Percentiles rank a stretch among this genome's conserved stretches.
Conservation (phyloP, 2,888 invertebrate species). For the Drosophila anomelani region DNA sequence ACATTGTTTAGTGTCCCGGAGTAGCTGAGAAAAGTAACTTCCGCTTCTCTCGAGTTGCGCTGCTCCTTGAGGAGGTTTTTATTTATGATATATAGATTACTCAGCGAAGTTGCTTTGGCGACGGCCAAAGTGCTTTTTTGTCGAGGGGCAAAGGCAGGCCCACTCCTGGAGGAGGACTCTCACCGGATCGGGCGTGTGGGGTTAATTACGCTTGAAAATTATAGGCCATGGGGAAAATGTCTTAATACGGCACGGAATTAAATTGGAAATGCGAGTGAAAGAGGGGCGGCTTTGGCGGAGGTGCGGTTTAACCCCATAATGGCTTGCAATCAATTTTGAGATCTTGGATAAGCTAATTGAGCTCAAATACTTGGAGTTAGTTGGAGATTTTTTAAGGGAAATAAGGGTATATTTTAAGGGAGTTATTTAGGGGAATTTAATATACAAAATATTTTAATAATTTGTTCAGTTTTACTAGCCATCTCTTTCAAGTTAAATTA, state of each 20-base stretch:
- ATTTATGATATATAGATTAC: slow-evolving; percentile 69
- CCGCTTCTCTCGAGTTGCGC: slow-evolving; percentile 23
- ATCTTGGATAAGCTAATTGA: slow-evolving; percentile 3
- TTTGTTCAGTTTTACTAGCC: no score
- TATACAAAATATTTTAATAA: no score
- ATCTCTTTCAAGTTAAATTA: no score
- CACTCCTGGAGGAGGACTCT: slow-evolving; percentile 15
- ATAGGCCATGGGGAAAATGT: slow-evolving; percentile 59
- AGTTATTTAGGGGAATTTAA: background rate
- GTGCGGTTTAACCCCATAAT: slow-evolving; percentile 15
- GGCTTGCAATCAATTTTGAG: slow-evolving; percentile 1
- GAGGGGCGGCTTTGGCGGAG: background rate
- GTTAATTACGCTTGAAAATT: slow-evolving; percentile 52
- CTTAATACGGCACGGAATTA: slow-evolving; percentile 52
- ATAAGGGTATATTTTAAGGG: background rate
- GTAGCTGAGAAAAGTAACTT: slow-evolving; percentile 43
- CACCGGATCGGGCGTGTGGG: slow-evolving; percentile 2
- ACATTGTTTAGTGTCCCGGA: slow-evolving; percentile 73
- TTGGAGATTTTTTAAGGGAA: background rate
- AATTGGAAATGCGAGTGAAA: slow-evolving; percentile 17
- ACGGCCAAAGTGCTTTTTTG: slow-evolving; percentile 24
- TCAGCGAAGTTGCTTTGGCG: slow-evolving; percentile 45
- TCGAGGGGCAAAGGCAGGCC: slow-evolving; percentile 2
- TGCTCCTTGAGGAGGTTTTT: slow-evolving; percentile 45
- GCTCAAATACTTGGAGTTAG: background rate